These are phyloP conservation scores for Pristiophorus japonicus DNA, from an alignment of 2,113 vertebrate genomes.

Conservation along the genomic window DNA sequence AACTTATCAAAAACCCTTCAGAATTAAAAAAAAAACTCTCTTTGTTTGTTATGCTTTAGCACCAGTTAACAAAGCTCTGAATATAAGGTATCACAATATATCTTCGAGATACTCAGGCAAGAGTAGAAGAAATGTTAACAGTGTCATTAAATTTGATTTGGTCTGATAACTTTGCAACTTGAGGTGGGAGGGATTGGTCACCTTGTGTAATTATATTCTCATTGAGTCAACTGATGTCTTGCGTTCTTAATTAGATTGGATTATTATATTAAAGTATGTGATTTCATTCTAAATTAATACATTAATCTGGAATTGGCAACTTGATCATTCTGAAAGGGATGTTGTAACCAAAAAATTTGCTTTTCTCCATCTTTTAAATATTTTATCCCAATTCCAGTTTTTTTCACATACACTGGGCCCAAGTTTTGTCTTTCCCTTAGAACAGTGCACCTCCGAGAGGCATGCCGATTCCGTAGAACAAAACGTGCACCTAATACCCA, in stretches of 20 bases:
- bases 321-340: neutral
- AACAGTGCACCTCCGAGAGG: too few relatives aligned
- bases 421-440: too few relatives aligned
- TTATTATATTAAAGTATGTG: neutral
- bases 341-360: neutral
- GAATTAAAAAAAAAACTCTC: neutral
- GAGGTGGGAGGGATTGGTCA: neutral
- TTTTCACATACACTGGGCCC: neutral
- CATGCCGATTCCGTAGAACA: too few relatives aligned
- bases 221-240: neutral
- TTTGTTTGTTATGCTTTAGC: slow-evolving; percentile 21
- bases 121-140: neutral
- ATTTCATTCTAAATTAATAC: neutral
- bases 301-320: slow-evolving; percentile 16
- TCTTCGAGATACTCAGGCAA: neutral
- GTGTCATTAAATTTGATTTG: neutral
- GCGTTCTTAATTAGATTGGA: neutral
- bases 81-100: neutral
- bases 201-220: neutral
- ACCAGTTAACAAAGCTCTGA: neutral
- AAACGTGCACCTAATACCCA: too few relatives aligned
- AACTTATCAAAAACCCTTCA: neutral
- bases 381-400: neutral
- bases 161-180: neutral
- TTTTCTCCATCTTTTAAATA: neutral